Percentiles rank a stretch among this genome's conserved stretches.
Evolutionary conservation across 37 sponge, comb jelly and placozoan genomes (phyloP).

Genomic region (Ephydatia muelleri): DNA sequence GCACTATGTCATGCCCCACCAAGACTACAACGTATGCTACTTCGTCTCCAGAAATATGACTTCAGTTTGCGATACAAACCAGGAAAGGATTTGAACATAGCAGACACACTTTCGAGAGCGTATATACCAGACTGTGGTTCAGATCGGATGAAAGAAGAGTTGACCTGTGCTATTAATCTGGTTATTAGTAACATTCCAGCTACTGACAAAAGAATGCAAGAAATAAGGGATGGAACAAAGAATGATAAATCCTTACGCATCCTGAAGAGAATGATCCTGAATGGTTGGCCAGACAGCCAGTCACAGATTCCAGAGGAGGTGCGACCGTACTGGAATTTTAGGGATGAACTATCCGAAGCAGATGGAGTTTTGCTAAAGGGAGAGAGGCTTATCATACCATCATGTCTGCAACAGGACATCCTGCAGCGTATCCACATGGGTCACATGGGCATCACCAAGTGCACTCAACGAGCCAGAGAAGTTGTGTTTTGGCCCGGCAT

Average conservation of each 20-base stretch:
- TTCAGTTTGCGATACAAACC: conserved; percentile 11
- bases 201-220: neutral
- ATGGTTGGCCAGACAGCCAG: conserved; percentile 7
- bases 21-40: conserved; percentile 33
- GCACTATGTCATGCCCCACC: conserved; percentile 25
- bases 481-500: conserved; percentile 2
- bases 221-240: neutral
- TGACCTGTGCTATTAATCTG: neutral
- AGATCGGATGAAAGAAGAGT: neutral
- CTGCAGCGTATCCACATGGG: neutral
- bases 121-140: neutral
- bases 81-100: no score
- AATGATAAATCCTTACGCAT: neutral
- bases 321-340: neutral
- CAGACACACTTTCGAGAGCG: no score
- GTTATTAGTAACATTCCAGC: conserved; percentile 8
- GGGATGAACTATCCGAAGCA: neutral
- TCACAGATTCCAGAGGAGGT: neutral
- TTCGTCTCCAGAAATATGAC: conserved; percentile 24
- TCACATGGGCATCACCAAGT: conserved; percentile 14
- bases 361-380: conserved; percentile 6
- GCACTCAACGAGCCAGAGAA: neutral
- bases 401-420: neutral
- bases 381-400: neutral
- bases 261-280: neutral